These are phyloP conservation scores for Sminthopsis crassicaudata DNA, from an alignment of 2,113 vertebrate species.

Conservation along the genomic window DNA sequence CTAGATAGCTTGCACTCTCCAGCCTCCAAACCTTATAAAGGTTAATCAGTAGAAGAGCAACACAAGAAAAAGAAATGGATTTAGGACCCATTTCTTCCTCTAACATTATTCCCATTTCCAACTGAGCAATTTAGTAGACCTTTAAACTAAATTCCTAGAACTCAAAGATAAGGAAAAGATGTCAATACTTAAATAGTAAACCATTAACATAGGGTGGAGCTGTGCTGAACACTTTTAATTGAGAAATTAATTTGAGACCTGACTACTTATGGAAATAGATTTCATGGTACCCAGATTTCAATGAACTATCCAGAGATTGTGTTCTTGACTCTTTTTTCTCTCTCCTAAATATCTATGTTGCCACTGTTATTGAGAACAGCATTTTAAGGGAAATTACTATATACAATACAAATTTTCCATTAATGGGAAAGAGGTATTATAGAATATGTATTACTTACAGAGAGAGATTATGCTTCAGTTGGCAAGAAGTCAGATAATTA, in stretches of 20 bases:
- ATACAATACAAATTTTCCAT: background rate
- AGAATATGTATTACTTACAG: background rate
- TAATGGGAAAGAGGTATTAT: background rate
- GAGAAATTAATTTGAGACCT: constrained; percentile 23
- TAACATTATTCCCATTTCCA: constrained; percentile 3
- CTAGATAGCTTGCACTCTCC: background rate
- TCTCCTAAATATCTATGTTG: constrained; percentile 29
- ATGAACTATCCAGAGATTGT: constrained; percentile 10
- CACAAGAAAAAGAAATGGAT: constrained; percentile 3
- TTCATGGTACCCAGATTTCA: too few species aligned
- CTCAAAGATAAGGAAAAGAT: constrained; percentile 11
- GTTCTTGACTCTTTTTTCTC: background rate
- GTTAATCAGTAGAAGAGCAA: background rate
- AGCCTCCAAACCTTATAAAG: background rate
- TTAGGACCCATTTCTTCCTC: background rate
- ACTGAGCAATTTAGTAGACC: background rate
- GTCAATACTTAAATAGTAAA: constrained; percentile 11
- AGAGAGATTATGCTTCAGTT: constrained; percentile 1
- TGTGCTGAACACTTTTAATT: constrained; percentile 32
- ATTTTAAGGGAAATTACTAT: constrained; percentile 28
- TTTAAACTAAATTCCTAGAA: constrained; percentile 41
- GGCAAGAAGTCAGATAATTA: constrained; percentile 10
- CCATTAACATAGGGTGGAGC: background rate
- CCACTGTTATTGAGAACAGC: constrained; percentile 29
- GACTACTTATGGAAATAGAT: constrained; percentile 24